Base-by-base conservation (phyloP, 2,888 invertebrate genomes). In the Athrips mouffetella region DNA sequence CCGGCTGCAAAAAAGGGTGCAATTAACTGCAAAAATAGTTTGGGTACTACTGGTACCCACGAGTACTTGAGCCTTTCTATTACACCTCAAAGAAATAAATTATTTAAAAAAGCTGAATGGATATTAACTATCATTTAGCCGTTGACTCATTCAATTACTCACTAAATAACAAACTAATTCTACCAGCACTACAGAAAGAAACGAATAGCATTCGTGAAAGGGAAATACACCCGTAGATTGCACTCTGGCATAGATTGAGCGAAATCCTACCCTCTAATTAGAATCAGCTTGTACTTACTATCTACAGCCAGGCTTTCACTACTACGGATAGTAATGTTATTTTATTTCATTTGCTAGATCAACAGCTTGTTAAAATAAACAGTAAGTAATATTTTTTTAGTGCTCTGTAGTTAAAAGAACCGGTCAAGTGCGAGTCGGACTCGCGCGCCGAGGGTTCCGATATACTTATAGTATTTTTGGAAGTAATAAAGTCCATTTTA, bases 231-330 rank as follows among this genome's bases (percentile, higher is more conserved):
- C 15, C 20, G 33, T 33, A 31, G 44, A 44, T 44, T 44, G 47
- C 50, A 46, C 42, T 39, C 23, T 31, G 50, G 48, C 52, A 46
- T 44, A 53, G 52, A 53, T 48, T 46, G 52, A 53, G 41, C 44
- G 50, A 27, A 31, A 50, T 18, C 29, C 41, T 42, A 40, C 45
- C 41, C 48, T 48, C 48, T 53, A 53, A 53, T 53, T 50, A 53
- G 48, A 46, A 16, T 16, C 4, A 30, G 20, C 10, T 41, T 20
- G 25, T 18, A 29, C 25, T 35, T 3, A 3, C 6, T 18, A 8
- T 8, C 37, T 21, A 27, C 15, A 40, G 42, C 42, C 42, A 29
- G 30, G 27, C 35, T 33, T 13, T 33, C 15, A 15, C 7, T 15
- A 7, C 13, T 33, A 15, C 16, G 8, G 16, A 13, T 16, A 33